Evolutionary conservation across 2,888 invertebrate species (phyloP).

Genomic region (Conistra vaccinii): DNA sequence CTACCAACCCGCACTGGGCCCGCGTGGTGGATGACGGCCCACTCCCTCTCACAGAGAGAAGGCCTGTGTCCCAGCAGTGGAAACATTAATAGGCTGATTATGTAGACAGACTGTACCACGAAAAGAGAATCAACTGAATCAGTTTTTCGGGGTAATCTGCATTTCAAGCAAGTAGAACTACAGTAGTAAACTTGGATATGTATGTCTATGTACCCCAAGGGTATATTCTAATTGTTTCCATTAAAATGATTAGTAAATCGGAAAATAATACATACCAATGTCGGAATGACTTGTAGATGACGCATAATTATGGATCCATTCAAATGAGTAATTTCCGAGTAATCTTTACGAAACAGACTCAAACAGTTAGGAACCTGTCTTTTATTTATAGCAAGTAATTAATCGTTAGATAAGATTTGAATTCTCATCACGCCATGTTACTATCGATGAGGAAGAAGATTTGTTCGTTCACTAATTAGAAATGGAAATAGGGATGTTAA

Average conservation of each 20-base stretch:
- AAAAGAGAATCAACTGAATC: not conserved
- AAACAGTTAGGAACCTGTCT: constrained; percentile 50
- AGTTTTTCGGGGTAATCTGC: not conserved
- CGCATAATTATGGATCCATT: constrained; percentile 49
- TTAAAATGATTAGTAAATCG: constrained; percentile 27
- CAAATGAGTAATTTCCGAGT: constrained; percentile 54
- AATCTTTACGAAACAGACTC: constrained; percentile 47
- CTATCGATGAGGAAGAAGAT: constrained; percentile 42
- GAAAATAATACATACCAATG: constrained; percentile 46
- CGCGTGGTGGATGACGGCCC: too few relatives aligned
- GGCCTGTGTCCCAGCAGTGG: too few relatives aligned
- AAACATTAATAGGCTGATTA: too few relatives aligned
- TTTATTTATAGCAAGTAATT: constrained; percentile 48
- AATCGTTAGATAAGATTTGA: constrained; percentile 38
- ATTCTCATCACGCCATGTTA: constrained; percentile 37
- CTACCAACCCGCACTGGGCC: too few relatives aligned
- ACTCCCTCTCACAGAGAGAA: too few relatives aligned
- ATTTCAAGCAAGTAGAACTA: not conserved
- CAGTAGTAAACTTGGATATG: not conserved
- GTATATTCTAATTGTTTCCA: constrained; percentile 12
- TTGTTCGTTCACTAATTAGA: constrained; percentile 44
- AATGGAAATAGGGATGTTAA: constrained; percentile 47
- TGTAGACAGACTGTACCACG: not conserved
- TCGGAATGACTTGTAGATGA: constrained; percentile 37
- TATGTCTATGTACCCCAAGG: not conserved